Evolutionary conservation across 2,797 vertebrate species (phyloP).

Genomic region (Balearica regulorum): DNA sequence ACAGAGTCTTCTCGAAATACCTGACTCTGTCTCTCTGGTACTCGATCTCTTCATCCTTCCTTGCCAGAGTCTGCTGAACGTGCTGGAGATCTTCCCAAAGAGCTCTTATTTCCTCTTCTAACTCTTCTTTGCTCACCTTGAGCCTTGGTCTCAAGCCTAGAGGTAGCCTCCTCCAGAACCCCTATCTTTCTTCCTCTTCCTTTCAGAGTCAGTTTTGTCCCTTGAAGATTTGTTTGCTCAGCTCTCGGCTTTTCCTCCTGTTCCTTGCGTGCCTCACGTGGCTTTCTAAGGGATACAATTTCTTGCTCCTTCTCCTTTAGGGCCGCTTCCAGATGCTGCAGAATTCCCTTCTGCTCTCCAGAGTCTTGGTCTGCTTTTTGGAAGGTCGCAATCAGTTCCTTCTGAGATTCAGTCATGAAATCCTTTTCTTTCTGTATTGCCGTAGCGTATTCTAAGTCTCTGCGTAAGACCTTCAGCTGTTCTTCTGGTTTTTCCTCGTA

Average conservation of each 20-base stretch:
- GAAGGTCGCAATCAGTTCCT: conserved; percentile 35
- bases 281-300: conserved; percentile 49
- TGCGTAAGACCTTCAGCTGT: not conserved
- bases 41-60: conserved; percentile 56
- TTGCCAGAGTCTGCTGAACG: conserved; percentile 35
- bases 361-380: conserved; percentile 43
- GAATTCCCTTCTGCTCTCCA: conserved; percentile 37
- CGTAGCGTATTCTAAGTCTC: conserved; percentile 27
- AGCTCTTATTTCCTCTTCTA: conserved; percentile 1
- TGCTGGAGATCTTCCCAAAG: conserved; percentile 28
- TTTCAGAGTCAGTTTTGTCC: conserved; percentile 18
- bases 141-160: not conserved
- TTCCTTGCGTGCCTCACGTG: conserved; percentile 17
- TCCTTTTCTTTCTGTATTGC: conserved; percentile 31
- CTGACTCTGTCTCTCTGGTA: conserved; percentile 15
- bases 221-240: conserved; percentile 32
- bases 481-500: not conserved
- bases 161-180: conserved; percentile 9
- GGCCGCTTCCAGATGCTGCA: conserved; percentile 46
- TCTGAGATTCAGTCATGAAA: conserved; percentile 33
- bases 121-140: not conserved
- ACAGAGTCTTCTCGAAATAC: conserved; percentile 18
- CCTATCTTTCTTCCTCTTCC: conserved; percentile 43
- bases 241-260: conserved; percentile 14
- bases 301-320: conserved; percentile 42